Evolutionary conservation across 2,888 invertebrate species (phyloP).

Genomic region (Mystacides longicornis): DNA sequence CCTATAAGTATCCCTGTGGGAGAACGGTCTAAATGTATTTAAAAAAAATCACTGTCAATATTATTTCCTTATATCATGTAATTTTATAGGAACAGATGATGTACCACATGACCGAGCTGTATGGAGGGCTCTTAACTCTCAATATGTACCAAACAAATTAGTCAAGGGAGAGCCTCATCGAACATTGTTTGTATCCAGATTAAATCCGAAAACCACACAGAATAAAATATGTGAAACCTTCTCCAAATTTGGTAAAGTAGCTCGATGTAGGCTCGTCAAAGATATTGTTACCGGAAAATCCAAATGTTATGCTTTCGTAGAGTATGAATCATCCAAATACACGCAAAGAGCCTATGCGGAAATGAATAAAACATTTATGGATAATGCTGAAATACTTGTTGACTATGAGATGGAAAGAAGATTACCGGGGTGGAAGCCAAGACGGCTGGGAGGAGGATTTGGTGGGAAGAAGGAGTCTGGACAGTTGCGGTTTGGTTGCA

Average conservation of each 20-base stretch:
- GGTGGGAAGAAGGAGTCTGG: constrained; percentile 82
- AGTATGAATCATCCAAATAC: constrained; percentile 56
- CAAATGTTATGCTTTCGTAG: constrained; percentile 80
- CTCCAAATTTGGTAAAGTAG: constrained; percentile 58
- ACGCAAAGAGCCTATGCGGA: constrained; percentile 55
- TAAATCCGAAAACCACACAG: constrained; percentile 60
- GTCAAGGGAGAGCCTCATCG: constrained; percentile 61
- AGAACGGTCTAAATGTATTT: no score
- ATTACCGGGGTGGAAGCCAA: constrained; percentile 74
- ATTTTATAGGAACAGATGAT: constrained; percentile 55
- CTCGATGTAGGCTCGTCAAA: constrained; percentile 57
- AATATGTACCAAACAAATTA: constrained; percentile 57
- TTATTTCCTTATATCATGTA: no score
- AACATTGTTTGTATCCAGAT: constrained; percentile 68
- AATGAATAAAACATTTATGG: constrained; percentile 54
- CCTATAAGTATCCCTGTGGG: no score
- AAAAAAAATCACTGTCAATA: no score
- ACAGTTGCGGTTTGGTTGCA: constrained; percentile 79
- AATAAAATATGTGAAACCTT: constrained; percentile 50
- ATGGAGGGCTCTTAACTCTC: constrained; percentile 59
- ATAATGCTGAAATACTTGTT: constrained; percentile 63
- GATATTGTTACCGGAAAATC: constrained; percentile 80
- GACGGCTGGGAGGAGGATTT: constrained; percentile 80
- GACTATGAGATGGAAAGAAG: constrained; percentile 69
- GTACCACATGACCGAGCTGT: constrained; percentile 76